Evolutionary conservation across 37 sponge, comb jelly and placozoan species (phyloP).

Genomic region (Mnemiopsis leidyi): DNA sequence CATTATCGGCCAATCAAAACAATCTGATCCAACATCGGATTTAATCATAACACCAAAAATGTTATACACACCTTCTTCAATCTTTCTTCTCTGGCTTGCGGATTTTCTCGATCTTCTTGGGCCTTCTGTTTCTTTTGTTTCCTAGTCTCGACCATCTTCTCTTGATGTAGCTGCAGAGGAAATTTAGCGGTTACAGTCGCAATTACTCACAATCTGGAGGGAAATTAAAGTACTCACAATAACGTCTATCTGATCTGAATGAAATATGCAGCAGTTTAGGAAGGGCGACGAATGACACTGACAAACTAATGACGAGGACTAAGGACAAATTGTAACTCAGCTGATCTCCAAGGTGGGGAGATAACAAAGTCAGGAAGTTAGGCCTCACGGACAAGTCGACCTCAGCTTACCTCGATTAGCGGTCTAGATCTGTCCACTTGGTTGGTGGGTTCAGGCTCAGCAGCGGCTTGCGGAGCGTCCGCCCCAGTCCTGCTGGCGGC

Average conservation of each 20-base stretch:
- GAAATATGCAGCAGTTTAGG: not conserved
- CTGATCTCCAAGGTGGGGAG: too few relatives aligned
- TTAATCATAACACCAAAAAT: too few relatives aligned
- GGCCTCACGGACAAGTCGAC: not conserved
- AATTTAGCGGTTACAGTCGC: not conserved
- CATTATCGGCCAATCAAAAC: too few relatives aligned
- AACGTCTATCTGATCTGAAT: too few relatives aligned
- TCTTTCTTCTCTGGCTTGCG: conserved; percentile 38
- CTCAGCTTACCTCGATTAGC: conserved; percentile 41
- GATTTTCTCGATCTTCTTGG: conserved; percentile 70
- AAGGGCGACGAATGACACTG: too few relatives aligned
- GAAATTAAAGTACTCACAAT: not conserved
- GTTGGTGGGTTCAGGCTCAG: not conserved
- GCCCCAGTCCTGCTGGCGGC: conserved; percentile 72
- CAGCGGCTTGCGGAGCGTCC: not conserved
- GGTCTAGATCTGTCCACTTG: not conserved
- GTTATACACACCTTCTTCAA: conserved; percentile 42
- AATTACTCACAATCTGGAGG: not conserved
- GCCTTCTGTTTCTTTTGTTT: conserved; percentile 62
- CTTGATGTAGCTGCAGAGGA: not conserved
- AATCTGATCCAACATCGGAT: too few relatives aligned
- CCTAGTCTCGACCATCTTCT: conserved; percentile 62
- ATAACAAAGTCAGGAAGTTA: not conserved
- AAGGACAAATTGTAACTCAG: too few relatives aligned
- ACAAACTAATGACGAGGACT: not conserved